Conservation (phyloP, 1,140 invertebrate species). For the Procambarus clarkii region DNA sequence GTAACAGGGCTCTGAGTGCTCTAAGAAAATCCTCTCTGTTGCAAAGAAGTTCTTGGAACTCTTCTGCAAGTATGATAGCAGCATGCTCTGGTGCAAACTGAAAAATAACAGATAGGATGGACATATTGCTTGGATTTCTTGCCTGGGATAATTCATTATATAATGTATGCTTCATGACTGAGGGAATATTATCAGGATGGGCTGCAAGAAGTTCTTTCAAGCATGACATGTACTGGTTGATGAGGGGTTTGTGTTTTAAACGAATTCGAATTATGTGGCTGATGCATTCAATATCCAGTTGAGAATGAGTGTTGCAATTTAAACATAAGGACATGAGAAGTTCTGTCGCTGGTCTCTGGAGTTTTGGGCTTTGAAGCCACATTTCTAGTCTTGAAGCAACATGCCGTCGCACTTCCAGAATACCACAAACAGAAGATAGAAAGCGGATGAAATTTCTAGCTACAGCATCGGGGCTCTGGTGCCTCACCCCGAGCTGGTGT, state of each 20-base stretch:
- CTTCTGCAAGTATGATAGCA: conserved; percentile 87
- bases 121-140: conserved; percentile 96
- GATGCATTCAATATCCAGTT: conserved; percentile 92
- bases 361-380: conserved; percentile 97
- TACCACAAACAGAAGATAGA: conserved; percentile 88
- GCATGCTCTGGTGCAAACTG: conserved; percentile 85
- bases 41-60: conserved; percentile 88
- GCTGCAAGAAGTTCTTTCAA: conserved; percentile 87
- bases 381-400: conserved; percentile 90
- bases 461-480: conserved; percentile 88
- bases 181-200: conserved; percentile 88
- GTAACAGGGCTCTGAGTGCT: conserved; percentile 86
- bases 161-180: conserved; percentile 93
- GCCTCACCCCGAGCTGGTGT: conserved; percentile 88
- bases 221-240: conserved; percentile 91
- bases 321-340: conserved; percentile 93
- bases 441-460: conserved; percentile 92
- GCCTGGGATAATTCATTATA: conserved; percentile 93
- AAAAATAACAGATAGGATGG: conserved; percentile 89
- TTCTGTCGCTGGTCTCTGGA: conserved; percentile 93
- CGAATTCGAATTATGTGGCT: conserved; percentile 91
- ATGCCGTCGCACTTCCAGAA: conserved; percentile 89
- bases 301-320: conserved; percentile 88
- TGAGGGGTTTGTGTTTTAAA: conserved; percentile 93
- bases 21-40: conserved; percentile 94